phyloP scores from a whole-genome alignment of 2,113 vertebrate species.

The Paradisaea rubra region DNA sequence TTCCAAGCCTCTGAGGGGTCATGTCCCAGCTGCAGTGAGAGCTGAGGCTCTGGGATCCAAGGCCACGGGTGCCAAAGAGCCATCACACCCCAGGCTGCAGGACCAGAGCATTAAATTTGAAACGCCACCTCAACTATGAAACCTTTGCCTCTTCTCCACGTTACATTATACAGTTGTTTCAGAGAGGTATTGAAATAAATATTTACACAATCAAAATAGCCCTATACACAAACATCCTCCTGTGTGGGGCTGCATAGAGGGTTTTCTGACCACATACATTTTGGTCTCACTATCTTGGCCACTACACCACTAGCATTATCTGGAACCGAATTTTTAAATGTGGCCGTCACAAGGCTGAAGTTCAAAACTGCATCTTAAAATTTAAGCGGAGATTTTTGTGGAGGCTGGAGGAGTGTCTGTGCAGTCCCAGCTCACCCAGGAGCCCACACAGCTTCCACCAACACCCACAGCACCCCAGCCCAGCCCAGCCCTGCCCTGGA shows the following conservation, averaged over 20 bases:
- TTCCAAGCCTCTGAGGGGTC: neutral
- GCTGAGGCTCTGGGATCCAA: neutral
- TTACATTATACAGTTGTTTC: neutral
- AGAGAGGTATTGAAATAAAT: neutral
- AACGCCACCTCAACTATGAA: neutral
- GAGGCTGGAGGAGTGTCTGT: neutral
- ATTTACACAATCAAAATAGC: neutral
- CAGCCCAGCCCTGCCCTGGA: neutral
- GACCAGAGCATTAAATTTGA: neutral
- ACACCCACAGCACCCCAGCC: neutral
- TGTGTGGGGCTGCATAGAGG: neutral
- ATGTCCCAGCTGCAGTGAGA: rapidly evolving
- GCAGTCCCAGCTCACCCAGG: neutral
- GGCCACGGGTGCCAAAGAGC: neutral
- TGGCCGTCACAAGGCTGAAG: constrained; percentile 51
- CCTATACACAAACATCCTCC: neutral
- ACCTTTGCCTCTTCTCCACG: neutral
- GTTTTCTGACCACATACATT: neutral
- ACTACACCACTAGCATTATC: neutral
- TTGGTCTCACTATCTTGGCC: neutral
- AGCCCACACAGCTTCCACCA: neutral
- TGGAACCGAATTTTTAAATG: neutral
- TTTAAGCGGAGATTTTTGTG: neutral
- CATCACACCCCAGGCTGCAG: rapidly evolving
- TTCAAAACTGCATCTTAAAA: constrained; percentile 23